Conservation (phyloP, 2,888 invertebrate species). For the Platycheirus rosarum region DNA sequence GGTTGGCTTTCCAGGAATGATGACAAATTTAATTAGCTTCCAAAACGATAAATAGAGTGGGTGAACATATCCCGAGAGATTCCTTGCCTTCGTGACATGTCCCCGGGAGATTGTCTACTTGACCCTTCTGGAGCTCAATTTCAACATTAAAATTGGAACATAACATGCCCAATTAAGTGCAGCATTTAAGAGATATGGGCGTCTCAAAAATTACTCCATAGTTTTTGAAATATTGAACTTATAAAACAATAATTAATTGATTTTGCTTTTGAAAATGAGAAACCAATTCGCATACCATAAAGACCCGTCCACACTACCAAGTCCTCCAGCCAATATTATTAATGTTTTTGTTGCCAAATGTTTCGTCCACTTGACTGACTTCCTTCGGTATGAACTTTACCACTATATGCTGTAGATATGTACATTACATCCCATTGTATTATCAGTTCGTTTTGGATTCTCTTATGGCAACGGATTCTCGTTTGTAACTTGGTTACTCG, state of each 20-base stretch:
- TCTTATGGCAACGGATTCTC: constrained; percentile 25
- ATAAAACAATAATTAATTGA: too few species aligned
- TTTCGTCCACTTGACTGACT: constrained; percentile 55
- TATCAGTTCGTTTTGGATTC: constrained; percentile 34
- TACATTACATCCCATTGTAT: not conserved
- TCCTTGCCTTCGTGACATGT: constrained; percentile 13
- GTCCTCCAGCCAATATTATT: not conserved
- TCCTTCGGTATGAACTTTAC: constrained; percentile 30
- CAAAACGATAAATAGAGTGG: constrained; percentile 15
- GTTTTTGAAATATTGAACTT: too few species aligned
- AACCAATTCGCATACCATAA: constrained; percentile 39
- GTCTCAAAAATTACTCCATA: too few species aligned
- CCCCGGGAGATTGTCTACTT: constrained; percentile 30
- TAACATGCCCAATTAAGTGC: too few species aligned
- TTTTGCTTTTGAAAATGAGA: constrained; percentile 53
- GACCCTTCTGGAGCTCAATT: constrained; percentile 39
- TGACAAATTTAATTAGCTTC: constrained; percentile 56
- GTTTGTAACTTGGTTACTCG: constrained; percentile 43
- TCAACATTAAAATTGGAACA: too few species aligned
- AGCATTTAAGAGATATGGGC: too few species aligned
- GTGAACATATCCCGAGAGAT: constrained; percentile 21
- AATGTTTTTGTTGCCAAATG: constrained; percentile 28
- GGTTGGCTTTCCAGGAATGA: constrained; percentile 22
- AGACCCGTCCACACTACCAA: constrained; percentile 7
- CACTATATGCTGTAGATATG: too few species aligned